Evolutionary conservation across 2,113 vertebrate genomes (phyloP), one percentile per base, ranked within the genome.

Genomic region (Ophiodon elongatus): DNA sequence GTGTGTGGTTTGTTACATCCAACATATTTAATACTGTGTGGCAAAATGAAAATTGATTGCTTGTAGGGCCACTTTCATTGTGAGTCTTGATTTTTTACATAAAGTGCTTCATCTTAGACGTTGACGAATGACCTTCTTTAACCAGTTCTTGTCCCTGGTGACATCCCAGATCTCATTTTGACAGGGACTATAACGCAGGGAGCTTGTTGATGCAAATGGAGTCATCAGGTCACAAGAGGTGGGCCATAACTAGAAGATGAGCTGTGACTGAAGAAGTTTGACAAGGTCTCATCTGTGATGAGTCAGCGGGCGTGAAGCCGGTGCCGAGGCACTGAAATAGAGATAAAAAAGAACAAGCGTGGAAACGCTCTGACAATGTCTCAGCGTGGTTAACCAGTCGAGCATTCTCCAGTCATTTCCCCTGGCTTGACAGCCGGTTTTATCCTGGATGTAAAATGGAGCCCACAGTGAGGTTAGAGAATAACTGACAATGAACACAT

Each of bases 371-470:
- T 73, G 72, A 79, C 57, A 78, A 17, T 83, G 74, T 79, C 14
- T 81, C 56, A 47, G 14, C 69, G 54, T 50, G 50, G 57, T 67
- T 57, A 84, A 76, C 56, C 54, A 78, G 63, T 69, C 45, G 54
- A 69, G 56, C 39, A 37, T 68, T 64, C 19, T 57, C 17, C 69
- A 71, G 43, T 78, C 33, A 76, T 84, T 76, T 84, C 59, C 23
- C 29, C 25, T 76, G 33, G 11, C 41, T 67, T 77, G 72, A 80
- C 75, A 84, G 73, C 70, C 33, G 39, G 74, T 29, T 72, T 50
- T 27, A 57, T 10, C 6, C 19, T 17, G 65, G 31, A 41, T 81
- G n/a, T 39, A 69, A 43, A 85, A 83, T 70, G 33, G 19, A 74
- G 39, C 78, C 57, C 62, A 25, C 39, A 45, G 25, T 15, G 29